Base-by-base conservation (phyloP, 2,113 vertebrate species). In the Nettapus auritus region DNA sequence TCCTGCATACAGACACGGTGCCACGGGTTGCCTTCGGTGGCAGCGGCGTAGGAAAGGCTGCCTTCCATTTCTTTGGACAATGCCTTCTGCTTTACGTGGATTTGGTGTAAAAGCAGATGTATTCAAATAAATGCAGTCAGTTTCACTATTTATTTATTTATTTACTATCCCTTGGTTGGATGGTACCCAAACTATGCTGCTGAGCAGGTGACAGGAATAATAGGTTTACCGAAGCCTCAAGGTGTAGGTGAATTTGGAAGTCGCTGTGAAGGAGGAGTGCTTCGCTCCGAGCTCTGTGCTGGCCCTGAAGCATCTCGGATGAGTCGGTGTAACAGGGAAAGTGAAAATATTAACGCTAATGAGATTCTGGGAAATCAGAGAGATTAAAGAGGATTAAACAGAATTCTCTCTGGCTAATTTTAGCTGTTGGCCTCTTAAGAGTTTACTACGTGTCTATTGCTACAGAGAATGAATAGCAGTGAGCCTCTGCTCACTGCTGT, bases 311-410 rank as follows among this genome's bases (percentile, higher is more conserved):
- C 13, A 31, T 40, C 46, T 82, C 50, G 12, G 46, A 55, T 82
- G 56, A 38, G 80, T 82, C 63, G 64, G 16, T 48, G 36, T 36
- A 85, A 83, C 76, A 90, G 53, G 9, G 18, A 60, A 90, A 95
- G 76, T 80, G 69, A 81, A 90, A 95, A 93, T 92, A 87, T 87
- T 94, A 93, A 76, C 46, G 2, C 55, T 92, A 93, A 88, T 67
- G 48, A 78, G 83, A 82, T 92, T 82, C 74, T 83, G 76, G 57
- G 46, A 86, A 88, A 78, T 85, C 36, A 7, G 82, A 44, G 75
- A 57, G 31, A 66, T 90, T 67, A 81, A 91, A 85, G 69, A 31
- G 48, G 63, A 85, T 93, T 86, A 93, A 93, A 64, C 38, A 83
- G 74, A 53, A 55, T 87, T 40, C 9, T 90, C 71, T 62, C 48